phyloP scores from a whole-genome alignment of 2,888 invertebrate species.

The Artemia sinica region DNA sequence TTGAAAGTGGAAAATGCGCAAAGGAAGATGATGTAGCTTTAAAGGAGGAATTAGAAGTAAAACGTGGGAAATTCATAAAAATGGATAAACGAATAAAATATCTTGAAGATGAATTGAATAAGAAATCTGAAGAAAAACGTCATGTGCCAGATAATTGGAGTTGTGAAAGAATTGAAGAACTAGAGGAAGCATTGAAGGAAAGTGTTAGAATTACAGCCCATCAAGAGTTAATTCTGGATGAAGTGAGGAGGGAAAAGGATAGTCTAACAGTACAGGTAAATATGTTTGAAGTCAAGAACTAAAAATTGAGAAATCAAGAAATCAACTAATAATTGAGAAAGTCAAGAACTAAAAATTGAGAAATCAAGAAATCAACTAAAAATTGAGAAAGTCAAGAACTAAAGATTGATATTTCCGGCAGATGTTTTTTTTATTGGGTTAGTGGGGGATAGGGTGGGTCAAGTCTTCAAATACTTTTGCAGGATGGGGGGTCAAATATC shows the following conservation, averaged over 20 bases:
- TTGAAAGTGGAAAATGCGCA: too few species aligned
- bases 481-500: too few species aligned
- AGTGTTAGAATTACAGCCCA: constrained; percentile 54
- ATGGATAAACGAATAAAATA: background rate
- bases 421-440: too few species aligned
- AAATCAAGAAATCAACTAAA: too few species aligned
- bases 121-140: background rate
- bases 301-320: too few species aligned
- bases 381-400: background rate
- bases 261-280: constrained; percentile 48
- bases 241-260: constrained; percentile 45
- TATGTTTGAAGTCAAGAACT: background rate
- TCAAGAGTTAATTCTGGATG: constrained; percentile 44
- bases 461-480: too few species aligned
- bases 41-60: background rate
- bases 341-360: too few species aligned
- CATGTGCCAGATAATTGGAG: background rate
- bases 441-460: too few species aligned
- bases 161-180: constrained; percentile 47
- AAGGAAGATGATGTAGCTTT: too few species aligned
- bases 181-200: constrained; percentile 67
- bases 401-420: too few species aligned
- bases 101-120: background rate
- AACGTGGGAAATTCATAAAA: background rate
- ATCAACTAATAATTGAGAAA: too few species aligned